These are phyloP conservation scores for Gorsachius magnificus DNA, from an alignment of 2,797 vertebrate genomes.

Conservation along the genomic window DNA sequence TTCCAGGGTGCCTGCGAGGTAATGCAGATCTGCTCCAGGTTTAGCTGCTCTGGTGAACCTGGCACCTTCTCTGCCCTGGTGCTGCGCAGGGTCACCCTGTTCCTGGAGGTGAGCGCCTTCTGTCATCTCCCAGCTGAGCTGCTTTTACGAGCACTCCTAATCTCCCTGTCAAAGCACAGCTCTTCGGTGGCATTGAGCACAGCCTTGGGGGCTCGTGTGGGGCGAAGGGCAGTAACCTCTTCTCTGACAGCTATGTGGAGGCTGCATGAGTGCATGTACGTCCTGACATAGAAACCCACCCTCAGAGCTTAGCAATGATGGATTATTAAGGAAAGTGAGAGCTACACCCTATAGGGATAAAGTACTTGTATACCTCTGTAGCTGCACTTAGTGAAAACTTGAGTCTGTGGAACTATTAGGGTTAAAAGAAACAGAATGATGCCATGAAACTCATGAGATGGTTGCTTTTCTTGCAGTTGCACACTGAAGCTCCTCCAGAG, in stretches of 20 bases:
- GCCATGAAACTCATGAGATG: background rate
- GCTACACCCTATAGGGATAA: background rate
- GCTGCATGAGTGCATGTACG: fast-evolving
- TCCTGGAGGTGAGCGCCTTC: background rate
- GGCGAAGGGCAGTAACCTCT: background rate
- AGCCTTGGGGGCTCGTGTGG: fast-evolving
- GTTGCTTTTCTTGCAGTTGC: background rate
- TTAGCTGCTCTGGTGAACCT: background rate
- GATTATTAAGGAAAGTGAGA: background rate
- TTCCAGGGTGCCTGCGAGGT: fast-evolving
- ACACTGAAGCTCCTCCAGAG: background rate
- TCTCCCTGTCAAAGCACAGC: background rate
- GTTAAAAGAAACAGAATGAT: background rate
- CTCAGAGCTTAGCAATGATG: fast-evolving
- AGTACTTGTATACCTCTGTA: background rate
- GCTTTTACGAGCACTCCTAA: fast-evolving
- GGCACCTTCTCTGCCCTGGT: background rate
- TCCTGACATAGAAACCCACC: fast-evolving
- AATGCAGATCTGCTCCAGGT: background rate
- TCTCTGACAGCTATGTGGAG: background rate
- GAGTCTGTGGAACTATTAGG: background rate
- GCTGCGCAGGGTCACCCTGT: fast-evolving
- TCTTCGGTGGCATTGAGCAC: background rate
- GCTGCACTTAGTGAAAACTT: background rate
- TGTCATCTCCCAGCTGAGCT: background rate